These are phyloP conservation scores for Turdus rufiventris DNA, from an alignment of 2,113 vertebrate species.

Conservation along the genomic window DNA sequence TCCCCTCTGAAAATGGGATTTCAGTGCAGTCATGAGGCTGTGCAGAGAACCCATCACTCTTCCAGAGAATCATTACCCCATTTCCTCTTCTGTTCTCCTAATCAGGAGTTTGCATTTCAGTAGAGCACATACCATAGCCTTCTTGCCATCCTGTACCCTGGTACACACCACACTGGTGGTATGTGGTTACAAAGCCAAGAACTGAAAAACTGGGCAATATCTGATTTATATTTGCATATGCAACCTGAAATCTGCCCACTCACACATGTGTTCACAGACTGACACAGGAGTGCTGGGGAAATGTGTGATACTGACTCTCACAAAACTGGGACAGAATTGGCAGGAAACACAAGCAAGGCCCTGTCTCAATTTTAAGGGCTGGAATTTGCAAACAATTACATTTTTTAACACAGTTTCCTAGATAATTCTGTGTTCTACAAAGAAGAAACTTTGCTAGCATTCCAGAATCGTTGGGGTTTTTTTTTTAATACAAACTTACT, in stretches of 20 bases:
- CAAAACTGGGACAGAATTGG: not conserved
- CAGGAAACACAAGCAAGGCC: not conserved
- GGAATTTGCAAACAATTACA: not conserved
- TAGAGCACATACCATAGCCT: not conserved
- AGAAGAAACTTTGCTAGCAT: not conserved
- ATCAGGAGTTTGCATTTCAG: not conserved
- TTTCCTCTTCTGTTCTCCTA: conserved; percentile 27
- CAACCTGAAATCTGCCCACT: not conserved
- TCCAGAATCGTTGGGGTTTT: accelerated
- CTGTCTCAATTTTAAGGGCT: not conserved
- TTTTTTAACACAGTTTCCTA: not conserved
- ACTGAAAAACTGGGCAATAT: not conserved
- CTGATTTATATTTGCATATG: conserved; percentile 3
- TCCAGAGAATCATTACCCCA: not conserved
- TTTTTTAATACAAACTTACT: not conserved
- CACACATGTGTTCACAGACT: not conserved
- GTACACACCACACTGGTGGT: accelerated
- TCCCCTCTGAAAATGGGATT: not conserved
- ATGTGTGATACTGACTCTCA: not conserved
- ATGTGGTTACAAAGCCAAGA: not conserved
- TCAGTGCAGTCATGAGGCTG: not conserved
- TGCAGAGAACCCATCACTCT: not conserved
- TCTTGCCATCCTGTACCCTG: not conserved
- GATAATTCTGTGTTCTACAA: not conserved
- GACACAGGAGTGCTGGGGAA: not conserved